Conservation (phyloP, 2,888 invertebrate species). For the Lycaena phlaeas region DNA sequence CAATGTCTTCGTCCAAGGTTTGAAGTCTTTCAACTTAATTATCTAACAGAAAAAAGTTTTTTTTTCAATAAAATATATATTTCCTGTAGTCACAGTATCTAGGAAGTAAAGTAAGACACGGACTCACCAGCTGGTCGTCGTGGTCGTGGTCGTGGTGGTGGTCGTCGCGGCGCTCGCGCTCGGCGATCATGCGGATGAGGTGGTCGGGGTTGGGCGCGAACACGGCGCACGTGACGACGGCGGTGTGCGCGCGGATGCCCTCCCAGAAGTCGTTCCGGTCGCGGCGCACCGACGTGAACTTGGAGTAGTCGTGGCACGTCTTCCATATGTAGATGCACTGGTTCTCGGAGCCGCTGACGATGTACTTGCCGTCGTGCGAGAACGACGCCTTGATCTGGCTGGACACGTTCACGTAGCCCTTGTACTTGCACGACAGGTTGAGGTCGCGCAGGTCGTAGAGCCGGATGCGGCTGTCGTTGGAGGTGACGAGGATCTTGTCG, state of each 20-base stretch:
- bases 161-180: conserved; percentile 47
- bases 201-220: conserved; percentile 97
- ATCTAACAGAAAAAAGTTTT: too few relatives aligned
- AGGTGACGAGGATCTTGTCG: conserved; percentile 96
- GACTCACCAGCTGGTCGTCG: conserved; percentile 42
- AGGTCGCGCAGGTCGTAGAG: conserved; percentile 96
- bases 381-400: conserved; percentile 98
- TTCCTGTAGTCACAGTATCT: too few relatives aligned
- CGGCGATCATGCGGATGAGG: conserved; percentile 82
- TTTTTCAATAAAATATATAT: too few relatives aligned
- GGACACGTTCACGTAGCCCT: conserved; percentile 91
- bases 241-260: conserved; percentile 89
- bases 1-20: too few relatives aligned
- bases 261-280: conserved; percentile 99
- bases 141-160: conserved; percentile 12
- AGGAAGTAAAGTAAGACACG: too few relatives aligned
- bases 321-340: conserved; percentile 99
- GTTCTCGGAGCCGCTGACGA: conserved; percentile 97
- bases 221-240: conserved; percentile 96
- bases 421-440: conserved; percentile 95
- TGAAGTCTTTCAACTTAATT: too few relatives aligned
- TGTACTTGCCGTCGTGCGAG: conserved; percentile 97
- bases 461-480: conserved; percentile 97
- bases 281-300: conserved; percentile 91
- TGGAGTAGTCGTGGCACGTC: conserved; percentile 95